phyloP scores from a whole-genome alignment of 2,888 invertebrate species.

The Meliscaeva auricollis region DNA sequence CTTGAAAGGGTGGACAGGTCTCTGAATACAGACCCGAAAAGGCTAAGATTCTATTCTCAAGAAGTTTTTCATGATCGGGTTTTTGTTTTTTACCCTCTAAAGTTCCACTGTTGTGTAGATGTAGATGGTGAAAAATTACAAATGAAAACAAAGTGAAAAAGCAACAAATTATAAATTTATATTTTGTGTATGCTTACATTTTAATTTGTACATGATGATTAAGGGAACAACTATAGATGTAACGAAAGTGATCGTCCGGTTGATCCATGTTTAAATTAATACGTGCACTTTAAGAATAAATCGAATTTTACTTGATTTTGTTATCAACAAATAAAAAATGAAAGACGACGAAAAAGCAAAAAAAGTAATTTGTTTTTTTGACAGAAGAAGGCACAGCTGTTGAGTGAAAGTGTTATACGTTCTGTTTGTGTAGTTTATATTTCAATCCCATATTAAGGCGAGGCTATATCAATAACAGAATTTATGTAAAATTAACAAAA shows the following conservation, averaged over 20 bases:
- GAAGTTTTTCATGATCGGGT: constrained; percentile 94
- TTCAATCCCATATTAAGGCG: not conserved
- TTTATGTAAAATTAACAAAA: no score
- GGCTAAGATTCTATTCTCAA: constrained; percentile 94
- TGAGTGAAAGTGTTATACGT: constrained; percentile 47
- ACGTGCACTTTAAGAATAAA: constrained; percentile 46
- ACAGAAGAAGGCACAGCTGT: constrained; percentile 55
- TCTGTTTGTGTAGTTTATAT: constrained; percentile 35
- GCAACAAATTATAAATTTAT: not conserved
- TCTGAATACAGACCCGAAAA: constrained; percentile 95
- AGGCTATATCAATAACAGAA: not conserved
- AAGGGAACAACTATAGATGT: constrained; percentile 96
- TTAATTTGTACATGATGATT: constrained; percentile 95
- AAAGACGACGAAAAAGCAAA: constrained; percentile 44
- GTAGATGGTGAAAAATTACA: constrained; percentile 8
- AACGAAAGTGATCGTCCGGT: constrained; percentile 92
- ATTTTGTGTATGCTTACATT: constrained; percentile 87
- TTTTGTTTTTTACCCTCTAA: constrained; percentile 95
- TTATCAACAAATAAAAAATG: constrained; percentile 70
- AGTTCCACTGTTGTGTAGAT: constrained; percentile 89
- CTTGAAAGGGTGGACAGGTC: constrained; percentile 94
- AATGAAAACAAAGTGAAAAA: constrained; percentile 5
- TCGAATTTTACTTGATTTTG: constrained; percentile 51
- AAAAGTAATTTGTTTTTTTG: constrained; percentile 37
- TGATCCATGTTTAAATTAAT: constrained; percentile 86